phyloP scores from a whole-genome alignment of 2,113 vertebrate species.

The Hypomesus transpacificus region DNA sequence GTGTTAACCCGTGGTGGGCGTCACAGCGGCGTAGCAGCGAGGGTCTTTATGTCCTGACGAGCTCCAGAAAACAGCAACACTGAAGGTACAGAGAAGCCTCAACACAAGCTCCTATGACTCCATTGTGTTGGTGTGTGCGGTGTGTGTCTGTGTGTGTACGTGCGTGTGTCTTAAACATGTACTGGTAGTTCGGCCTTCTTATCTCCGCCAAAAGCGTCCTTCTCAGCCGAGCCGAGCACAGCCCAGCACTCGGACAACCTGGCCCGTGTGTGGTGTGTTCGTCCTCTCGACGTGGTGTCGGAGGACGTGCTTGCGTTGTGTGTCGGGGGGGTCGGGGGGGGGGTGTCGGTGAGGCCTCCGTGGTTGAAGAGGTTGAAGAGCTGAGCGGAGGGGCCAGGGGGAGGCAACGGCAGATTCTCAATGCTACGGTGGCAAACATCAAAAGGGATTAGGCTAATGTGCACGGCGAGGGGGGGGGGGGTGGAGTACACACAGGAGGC shows the following conservation, averaged over 20 bases:
- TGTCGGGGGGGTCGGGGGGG: not conserved
- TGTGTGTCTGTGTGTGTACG: too few relatives aligned
- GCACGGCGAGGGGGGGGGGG: conserved; percentile 4
- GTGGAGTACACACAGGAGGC: conserved; percentile 1
- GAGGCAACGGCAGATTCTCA: conserved; percentile 18
- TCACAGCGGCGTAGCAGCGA: conserved; percentile 4
- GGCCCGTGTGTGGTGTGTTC: too few relatives aligned
- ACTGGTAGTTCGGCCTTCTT: too few relatives aligned
- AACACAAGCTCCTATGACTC: not conserved
- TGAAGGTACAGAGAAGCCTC: not conserved
- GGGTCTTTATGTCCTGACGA: not conserved
- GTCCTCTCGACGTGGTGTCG: too few relatives aligned
- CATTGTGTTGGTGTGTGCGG: too few relatives aligned
- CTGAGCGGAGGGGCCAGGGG: conserved; percentile 24
- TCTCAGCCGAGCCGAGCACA: too few relatives aligned
- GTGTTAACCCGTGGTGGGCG: conserved; percentile 33
- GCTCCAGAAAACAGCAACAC: not conserved
- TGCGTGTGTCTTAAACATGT: too few relatives aligned
- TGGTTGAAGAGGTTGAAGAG: not conserved
- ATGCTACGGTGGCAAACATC: conserved; percentile 37
- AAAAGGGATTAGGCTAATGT: conserved; percentile 52
- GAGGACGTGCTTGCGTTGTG: not conserved
- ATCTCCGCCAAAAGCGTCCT: too few relatives aligned
- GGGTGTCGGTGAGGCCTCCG: not conserved
- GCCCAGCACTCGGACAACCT: too few relatives aligned